Percentiles rank a stretch among this genome's conserved stretches.
Conservation (phyloP, 2,888 invertebrate genomes). For the Drosophila mimetica region DNA sequence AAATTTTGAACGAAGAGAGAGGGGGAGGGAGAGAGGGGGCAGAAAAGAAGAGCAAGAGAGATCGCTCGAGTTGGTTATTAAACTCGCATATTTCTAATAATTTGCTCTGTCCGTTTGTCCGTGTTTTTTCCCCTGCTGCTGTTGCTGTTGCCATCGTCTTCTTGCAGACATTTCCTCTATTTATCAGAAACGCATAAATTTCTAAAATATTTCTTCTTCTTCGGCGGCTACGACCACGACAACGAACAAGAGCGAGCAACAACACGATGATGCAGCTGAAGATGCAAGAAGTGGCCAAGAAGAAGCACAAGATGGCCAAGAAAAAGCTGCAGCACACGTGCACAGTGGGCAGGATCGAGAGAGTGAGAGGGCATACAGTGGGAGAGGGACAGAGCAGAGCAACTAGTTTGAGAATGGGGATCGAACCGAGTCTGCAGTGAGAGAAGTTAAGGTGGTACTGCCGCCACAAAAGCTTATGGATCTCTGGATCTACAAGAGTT, state of each 20-base stretch:
- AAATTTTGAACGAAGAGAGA: conserved; percentile 69
- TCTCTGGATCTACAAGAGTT: not conserved
- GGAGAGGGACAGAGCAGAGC: conserved; percentile 5
- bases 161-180: conserved; percentile 70
- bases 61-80: conserved; percentile 66
- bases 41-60: conserved; percentile 16
- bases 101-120: conserved; percentile 54
- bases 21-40: conserved; percentile 12
- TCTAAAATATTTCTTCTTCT: conserved; percentile 65
- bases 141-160: conserved; percentile 12
- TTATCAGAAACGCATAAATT: conserved; percentile 78
- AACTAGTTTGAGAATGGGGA: conserved; percentile 25
- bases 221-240: conserved; percentile 25
- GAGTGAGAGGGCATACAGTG: conserved; percentile 1
- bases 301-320: conserved; percentile 26
- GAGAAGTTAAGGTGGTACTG: not conserved
- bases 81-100: conserved; percentile 77
- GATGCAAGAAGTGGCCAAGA: conserved; percentile 26
- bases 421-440: conserved; percentile 17
- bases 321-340: conserved; percentile 45
- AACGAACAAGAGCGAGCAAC: conserved; percentile 48
- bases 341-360: conserved; percentile 9
- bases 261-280: conserved; percentile 34
- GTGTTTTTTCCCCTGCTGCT: conserved; percentile 9
- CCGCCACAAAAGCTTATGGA: not conserved